These are phyloP conservation scores for Rhabdomys pumilio DNA, from an alignment of 2,797 vertebrate species.

Conservation along the genomic window DNA sequence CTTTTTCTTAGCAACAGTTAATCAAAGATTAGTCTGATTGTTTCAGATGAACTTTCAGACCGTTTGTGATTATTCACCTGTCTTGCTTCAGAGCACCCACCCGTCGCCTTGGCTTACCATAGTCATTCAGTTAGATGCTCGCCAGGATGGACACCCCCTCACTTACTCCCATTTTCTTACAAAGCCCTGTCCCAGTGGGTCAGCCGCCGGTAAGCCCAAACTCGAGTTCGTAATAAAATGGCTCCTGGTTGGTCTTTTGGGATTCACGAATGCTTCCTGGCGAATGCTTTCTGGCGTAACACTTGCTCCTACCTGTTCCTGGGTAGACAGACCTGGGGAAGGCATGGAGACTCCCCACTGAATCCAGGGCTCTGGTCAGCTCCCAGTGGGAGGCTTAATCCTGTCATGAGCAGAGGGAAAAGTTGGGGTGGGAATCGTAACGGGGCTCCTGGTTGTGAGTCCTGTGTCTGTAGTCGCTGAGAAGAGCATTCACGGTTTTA, in stretches of 20 bases:
- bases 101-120: neutral
- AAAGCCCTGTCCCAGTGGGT: neutral
- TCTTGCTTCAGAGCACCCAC: neutral
- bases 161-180: neutral
- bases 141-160: neutral
- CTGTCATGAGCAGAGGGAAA: neutral
- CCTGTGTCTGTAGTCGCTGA: slow-evolving; percentile 20
- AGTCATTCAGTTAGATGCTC: neutral
- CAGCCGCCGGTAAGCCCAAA: neutral
- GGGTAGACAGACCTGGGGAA: neutral
- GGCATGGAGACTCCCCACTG: neutral
- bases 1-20: neutral
- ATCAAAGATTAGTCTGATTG: neutral
- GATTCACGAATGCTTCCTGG: neutral
- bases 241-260: neutral
- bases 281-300: neutral
- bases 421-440: neutral
- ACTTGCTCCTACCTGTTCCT: neutral
- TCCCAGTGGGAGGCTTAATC: neutral
- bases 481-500: neutral
- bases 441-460: neutral
- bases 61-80: neutral
- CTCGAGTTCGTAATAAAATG: neutral
- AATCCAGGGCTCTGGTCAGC: neutral
- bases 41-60: neutral